A percentile compares a stretch with the other conserved stretches of the same genome.
phyloP scores from a whole-genome alignment of 2,888 invertebrate genomes.

The Ormyrus pomaceus region DNA sequence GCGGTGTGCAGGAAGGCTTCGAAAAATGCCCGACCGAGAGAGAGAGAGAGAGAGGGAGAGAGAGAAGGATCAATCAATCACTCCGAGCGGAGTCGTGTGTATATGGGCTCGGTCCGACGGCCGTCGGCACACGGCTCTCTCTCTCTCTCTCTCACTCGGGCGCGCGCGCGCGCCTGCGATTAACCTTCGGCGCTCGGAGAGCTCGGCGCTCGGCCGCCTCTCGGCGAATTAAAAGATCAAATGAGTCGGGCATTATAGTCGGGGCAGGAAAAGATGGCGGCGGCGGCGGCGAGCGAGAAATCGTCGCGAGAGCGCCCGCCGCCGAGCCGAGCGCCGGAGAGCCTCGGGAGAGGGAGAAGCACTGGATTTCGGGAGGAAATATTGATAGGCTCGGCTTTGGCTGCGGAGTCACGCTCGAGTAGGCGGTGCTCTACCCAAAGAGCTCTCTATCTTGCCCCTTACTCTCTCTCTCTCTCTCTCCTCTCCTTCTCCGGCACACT shows the following conservation, averaged over 20 bases:
- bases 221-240: slow-evolving; percentile 41
- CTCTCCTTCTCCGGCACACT: slow-evolving; percentile 17
- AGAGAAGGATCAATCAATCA: slow-evolving; percentile 23
- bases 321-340: slow-evolving; percentile 37
- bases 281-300: slow-evolving; percentile 17
- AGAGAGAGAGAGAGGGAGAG: slow-evolving; percentile 2
- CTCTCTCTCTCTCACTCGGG: no score
- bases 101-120: not conserved
- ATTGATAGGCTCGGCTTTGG: slow-evolving; percentile 74
- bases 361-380: slow-evolving; percentile 72
- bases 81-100: not conserved
- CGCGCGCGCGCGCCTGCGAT: not conserved
- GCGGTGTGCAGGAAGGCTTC: no score
- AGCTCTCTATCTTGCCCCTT: slow-evolving; percentile 62
- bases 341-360: slow-evolving; percentile 58
- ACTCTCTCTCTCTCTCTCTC: slow-evolving; percentile 39
- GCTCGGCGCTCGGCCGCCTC: not conserved
- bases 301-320: not conserved
- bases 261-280: slow-evolving; percentile 45
- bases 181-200: not conserved
- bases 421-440: slow-evolving; percentile 65
- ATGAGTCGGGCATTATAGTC: slow-evolving; percentile 36
- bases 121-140: not conserved
- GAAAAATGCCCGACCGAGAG: no score
- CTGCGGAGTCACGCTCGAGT: slow-evolving; percentile 75